These are phyloP conservation scores for Turdus rufiventris DNA, from an alignment of 2,113 vertebrate species.

Conservation along the genomic window DNA sequence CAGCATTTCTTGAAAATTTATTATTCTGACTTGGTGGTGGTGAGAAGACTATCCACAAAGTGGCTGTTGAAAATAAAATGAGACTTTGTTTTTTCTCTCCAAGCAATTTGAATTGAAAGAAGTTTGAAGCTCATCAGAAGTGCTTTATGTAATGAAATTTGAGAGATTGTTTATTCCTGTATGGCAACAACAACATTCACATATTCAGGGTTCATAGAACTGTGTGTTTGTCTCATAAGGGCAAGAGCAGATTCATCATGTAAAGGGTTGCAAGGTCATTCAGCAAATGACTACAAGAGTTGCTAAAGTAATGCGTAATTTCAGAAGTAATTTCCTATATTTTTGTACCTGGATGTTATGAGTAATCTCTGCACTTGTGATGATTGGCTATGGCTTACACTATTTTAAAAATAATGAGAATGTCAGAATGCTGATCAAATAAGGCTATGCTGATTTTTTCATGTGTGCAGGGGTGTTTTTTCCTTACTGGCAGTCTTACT, in stretches of 20 bases:
- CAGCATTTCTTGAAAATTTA: neutral
- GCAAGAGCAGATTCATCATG: accelerated
- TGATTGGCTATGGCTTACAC: neutral
- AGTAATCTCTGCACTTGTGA: neutral
- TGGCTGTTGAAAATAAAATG: neutral
- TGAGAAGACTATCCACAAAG: neutral
- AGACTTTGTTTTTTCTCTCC: neutral
- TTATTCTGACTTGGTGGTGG: neutral
- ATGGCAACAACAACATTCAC: neutral
- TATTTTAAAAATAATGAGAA: neutral
- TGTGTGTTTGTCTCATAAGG: neutral
- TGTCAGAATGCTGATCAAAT: neutral
- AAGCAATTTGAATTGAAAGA: neutral
- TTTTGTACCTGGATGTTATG: neutral
- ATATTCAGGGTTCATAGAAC: neutral
- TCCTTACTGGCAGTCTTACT: neutral
- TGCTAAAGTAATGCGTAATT: neutral
- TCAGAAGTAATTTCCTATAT: neutral
- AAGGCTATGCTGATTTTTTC: neutral
- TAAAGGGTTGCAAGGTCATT: neutral
- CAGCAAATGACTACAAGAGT: neutral
- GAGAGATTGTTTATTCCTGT: neutral
- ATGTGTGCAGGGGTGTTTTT: neutral
- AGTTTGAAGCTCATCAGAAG: neutral
- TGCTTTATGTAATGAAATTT: neutral